phyloP scores from a whole-genome alignment of 2,888 invertebrate species.

The Scaptomyza caliginosa region DNA sequence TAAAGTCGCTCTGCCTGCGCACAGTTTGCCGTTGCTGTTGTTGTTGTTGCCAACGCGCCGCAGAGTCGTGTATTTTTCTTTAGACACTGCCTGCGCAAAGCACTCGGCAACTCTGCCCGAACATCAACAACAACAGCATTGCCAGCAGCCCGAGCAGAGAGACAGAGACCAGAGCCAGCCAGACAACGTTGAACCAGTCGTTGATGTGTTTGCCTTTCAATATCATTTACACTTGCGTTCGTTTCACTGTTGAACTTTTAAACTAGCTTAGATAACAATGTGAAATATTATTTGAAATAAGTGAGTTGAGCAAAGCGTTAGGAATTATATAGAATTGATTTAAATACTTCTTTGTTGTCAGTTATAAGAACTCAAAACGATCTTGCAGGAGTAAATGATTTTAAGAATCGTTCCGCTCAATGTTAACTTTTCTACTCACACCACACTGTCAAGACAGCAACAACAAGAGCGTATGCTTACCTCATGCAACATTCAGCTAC shows the following conservation, averaged over 20 bases:
- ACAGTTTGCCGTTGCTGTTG: background rate
- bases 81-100: conserved; percentile 45
- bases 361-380: background rate
- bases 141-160: conserved; percentile 42
- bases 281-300: background rate
- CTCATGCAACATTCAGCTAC: conserved; percentile 72
- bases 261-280: background rate
- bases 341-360: background rate
- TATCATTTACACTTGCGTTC: conserved; percentile 58
- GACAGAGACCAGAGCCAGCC: conserved; percentile 44
- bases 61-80: conserved; percentile 53
- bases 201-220: conserved; percentile 68
- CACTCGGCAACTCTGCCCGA: conserved; percentile 65
- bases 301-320: background rate
- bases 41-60: conserved; percentile 61
- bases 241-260: conserved; percentile 2
- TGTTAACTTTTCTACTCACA: conserved; percentile 57
- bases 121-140: conserved; percentile 30
- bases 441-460: conserved; percentile 36
- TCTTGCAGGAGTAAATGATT: conserved; percentile 30
- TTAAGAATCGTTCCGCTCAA: conserved; percentile 32
- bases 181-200: conserved; percentile 65
- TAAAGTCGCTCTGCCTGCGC: conserved; percentile 34
- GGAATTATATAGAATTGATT: background rate
- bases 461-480: conserved; percentile 67